phyloP scores from a whole-genome alignment of 1,140 invertebrate species.

The Leptopilina boulardi region DNA sequence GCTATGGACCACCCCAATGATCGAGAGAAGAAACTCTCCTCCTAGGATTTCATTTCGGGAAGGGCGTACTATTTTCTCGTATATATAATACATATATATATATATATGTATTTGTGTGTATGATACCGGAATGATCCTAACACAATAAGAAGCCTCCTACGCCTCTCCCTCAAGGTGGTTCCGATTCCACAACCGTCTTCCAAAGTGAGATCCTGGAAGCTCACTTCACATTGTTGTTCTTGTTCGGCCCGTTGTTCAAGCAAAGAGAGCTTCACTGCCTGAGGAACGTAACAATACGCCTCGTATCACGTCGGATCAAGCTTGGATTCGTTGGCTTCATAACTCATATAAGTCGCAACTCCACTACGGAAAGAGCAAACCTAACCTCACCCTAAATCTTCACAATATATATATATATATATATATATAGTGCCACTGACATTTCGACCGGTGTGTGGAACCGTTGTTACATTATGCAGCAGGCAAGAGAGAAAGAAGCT shows the following conservation, averaged over 20 bases:
- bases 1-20: constrained; percentile 56
- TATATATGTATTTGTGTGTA: too few species aligned
- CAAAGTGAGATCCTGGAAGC: constrained; percentile 44
- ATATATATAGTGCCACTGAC: constrained; percentile 52
- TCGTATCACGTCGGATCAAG: constrained; percentile 59
- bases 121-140: constrained; percentile 51
- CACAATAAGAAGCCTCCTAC: constrained; percentile 55
- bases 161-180: constrained; percentile 48
- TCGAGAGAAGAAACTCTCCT: constrained; percentile 46
- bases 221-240: constrained; percentile 53
- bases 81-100: too few species aligned
- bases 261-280: constrained; percentile 34
- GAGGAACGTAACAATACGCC: constrained; percentile 55
- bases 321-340: constrained; percentile 52
- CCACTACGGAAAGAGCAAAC: constrained; percentile 40
- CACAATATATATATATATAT: constrained; percentile 50
- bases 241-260: constrained; percentile 53
- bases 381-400: constrained; percentile 57
- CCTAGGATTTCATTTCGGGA: constrained; percentile 55
- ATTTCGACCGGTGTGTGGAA: constrained; percentile 45
- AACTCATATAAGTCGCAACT: constrained; percentile 56
- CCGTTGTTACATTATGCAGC: constrained; percentile 59
- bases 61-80: constrained; percentile 51
- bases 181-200: constrained; percentile 36
- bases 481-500: constrained; percentile 51